Conservation (phyloP, 2,797 vertebrate species). For the Dryobates pubescens region DNA sequence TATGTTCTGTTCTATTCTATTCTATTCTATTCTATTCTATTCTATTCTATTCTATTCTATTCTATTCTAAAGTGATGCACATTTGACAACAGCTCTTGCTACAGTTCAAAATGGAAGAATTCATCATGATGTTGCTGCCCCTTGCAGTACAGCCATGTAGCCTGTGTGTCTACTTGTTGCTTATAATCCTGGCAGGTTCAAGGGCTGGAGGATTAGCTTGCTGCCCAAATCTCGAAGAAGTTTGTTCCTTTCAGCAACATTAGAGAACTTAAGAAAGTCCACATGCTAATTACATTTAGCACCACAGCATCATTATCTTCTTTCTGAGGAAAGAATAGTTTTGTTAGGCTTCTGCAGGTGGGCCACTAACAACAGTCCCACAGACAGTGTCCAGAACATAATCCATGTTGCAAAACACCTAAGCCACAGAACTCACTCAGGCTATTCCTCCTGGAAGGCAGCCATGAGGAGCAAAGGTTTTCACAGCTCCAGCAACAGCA, state of each 20-base stretch:
- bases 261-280: neutral
- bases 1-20: no score
- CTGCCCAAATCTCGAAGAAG: neutral
- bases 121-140: neutral
- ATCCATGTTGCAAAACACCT: neutral
- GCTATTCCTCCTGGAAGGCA: neutral
- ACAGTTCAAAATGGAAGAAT: conserved; percentile 57
- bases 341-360: neutral
- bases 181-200: neutral
- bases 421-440: neutral
- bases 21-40: no score
- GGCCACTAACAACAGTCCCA: neutral
- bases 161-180: neutral
- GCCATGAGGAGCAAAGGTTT: fast-evolving
- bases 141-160: neutral
- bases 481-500: neutral
- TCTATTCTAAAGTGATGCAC: conserved; percentile 55
- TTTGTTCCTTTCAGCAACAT: neutral
- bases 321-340: neutral
- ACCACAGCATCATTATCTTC: neutral
- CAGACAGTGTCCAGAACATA: neutral
- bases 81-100: conserved; percentile 27
- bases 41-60: no score
- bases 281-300: neutral
- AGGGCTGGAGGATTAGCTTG: neutral